phyloP scores from a whole-genome alignment of 2,797 vertebrate species.

The Diplodus sargus region DNA sequence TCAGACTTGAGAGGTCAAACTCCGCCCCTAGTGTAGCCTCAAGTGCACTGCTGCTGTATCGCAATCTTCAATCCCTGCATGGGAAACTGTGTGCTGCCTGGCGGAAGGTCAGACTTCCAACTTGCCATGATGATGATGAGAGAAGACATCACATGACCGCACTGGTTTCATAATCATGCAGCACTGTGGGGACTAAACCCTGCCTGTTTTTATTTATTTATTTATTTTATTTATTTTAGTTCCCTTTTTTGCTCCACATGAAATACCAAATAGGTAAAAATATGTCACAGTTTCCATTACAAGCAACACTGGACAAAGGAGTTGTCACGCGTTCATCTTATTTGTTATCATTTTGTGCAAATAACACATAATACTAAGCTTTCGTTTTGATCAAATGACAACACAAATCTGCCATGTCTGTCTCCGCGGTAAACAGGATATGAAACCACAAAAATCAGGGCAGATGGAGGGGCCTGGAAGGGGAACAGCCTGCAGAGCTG shows the following conservation, averaged over 20 bases:
- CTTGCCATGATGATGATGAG: conserved; percentile 82
- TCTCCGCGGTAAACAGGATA: conserved; percentile 51
- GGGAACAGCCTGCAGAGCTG: conserved; percentile 69
- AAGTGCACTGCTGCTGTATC: conserved; percentile 72
- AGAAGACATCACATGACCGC: conserved; percentile 81
- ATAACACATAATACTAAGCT: background rate
- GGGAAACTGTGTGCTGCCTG: conserved; percentile 66
- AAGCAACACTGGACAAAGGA: background rate
- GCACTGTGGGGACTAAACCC: conserved; percentile 71
- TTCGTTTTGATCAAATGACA: background rate
- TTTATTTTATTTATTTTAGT: background rate
- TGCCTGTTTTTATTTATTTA: conserved; percentile 21
- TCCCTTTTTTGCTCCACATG: background rate
- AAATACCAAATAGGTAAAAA: conserved; percentile 21
- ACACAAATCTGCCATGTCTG: background rate
- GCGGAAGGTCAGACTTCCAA: conserved; percentile 83
- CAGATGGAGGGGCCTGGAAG: conserved; percentile 75
- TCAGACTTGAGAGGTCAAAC: conserved; percentile 83
- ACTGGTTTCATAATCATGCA: conserved; percentile 82
- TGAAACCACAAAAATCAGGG: conserved; percentile 37
- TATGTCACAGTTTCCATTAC: background rate
- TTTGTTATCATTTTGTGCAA: background rate
- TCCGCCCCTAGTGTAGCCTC: conserved; percentile 84
- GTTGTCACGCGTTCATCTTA: background rate
- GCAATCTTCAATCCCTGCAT: conserved; percentile 73